A percentile compares a stretch with the other conserved stretches of the same genome.
Conservation (phyloP, 2,888 invertebrate species). For the Thymelicus lineola region DNA sequence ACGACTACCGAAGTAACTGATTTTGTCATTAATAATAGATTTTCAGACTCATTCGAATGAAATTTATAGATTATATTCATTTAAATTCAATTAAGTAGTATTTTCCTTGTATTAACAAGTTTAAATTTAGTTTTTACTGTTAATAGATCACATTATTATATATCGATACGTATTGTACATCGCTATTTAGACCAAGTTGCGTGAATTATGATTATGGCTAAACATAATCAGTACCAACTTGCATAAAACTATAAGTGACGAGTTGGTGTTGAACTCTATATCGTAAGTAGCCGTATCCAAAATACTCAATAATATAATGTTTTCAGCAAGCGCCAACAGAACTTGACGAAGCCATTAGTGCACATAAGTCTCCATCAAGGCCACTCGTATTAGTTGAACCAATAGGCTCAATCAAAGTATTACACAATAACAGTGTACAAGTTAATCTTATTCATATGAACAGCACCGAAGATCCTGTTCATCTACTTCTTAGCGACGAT, state of each 20-base stretch:
- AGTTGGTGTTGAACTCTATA: too few species aligned
- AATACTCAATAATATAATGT: slow-evolving; percentile 11
- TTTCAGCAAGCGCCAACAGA: slow-evolving; percentile 50
- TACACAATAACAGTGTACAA: slow-evolving; percentile 79
- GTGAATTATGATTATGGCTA: too few species aligned
- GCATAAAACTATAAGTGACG: too few species aligned
- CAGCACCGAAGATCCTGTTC: slow-evolving; percentile 67
- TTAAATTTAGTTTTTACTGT: too few species aligned
- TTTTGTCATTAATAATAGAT: background rate
- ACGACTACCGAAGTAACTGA: slow-evolving; percentile 32
- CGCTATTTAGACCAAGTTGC: too few species aligned
- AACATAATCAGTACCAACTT: too few species aligned
- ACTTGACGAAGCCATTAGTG: slow-evolving; percentile 51
- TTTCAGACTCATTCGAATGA: background rate
- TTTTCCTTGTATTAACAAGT: too few species aligned
- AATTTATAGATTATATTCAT: too few species aligned
- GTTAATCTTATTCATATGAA: slow-evolving; percentile 74
- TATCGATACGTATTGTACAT: too few species aligned
- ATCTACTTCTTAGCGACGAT: slow-evolving; percentile 71
- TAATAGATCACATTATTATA: too few species aligned
- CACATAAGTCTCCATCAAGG: slow-evolving; percentile 48
- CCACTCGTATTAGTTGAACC: slow-evolving; percentile 72
- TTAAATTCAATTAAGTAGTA: too few species aligned
- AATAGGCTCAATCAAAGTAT: slow-evolving; percentile 75
- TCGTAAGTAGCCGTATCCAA: too few species aligned